Evolutionary conservation across 2,888 invertebrate species (phyloP).

Genomic region (Andrena flavipes): DNA sequence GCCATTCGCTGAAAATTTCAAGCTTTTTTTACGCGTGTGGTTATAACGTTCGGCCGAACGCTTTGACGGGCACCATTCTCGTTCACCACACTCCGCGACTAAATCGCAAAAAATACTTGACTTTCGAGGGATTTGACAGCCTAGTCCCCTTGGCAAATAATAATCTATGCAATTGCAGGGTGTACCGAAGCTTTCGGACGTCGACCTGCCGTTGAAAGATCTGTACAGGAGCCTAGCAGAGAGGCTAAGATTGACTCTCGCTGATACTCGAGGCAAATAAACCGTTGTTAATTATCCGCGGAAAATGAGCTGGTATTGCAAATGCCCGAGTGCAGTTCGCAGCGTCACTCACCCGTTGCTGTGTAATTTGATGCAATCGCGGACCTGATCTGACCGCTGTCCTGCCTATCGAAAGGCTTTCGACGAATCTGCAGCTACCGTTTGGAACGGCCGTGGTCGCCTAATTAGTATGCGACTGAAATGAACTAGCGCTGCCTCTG

Average conservation of each 20-base stretch:
- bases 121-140: no score
- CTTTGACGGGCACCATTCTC: no score
- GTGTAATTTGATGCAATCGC: conserved; percentile 24
- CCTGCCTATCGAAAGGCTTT: conserved; percentile 13
- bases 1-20: not conserved
- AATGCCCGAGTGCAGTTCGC: not conserved
- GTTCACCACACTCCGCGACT: no score
- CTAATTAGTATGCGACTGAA: conserved; percentile 41
- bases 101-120: no score
- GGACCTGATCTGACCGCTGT: not conserved
- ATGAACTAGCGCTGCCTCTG: conserved; percentile 9
- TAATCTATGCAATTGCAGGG: no score
- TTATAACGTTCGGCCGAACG: no score
- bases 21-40: not conserved
- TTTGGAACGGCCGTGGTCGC: not conserved
- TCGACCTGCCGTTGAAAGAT: not conserved
- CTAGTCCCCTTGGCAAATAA: no score
- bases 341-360: not conserved
- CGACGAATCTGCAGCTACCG: conserved; percentile 1
- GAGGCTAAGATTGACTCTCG: conserved; percentile 5
- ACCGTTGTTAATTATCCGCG: conserved; percentile 31
- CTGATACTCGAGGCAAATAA: not conserved
- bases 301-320: conserved; percentile 16
- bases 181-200: not conserved
- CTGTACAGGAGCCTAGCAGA: no score